Evolutionary conservation across 2,888 invertebrate species (phyloP).

Genomic region (Amblyjoppa fuscipennis): DNA sequence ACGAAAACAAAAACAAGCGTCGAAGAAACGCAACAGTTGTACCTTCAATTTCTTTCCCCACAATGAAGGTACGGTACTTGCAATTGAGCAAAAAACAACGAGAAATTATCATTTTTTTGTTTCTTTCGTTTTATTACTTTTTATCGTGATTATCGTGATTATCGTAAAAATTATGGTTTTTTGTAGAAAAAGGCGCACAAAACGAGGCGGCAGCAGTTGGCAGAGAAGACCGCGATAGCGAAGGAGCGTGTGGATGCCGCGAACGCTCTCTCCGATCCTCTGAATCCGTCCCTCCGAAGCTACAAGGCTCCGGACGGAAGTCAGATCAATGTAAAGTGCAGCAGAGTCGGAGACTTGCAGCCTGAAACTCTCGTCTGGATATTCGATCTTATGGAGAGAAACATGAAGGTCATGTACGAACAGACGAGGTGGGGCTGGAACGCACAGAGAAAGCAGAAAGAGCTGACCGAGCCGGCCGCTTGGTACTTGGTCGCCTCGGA

Average conservation of each 20-base stretch:
- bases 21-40: slow-evolving; percentile 32
- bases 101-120: neutral
- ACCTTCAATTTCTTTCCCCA: slow-evolving; percentile 10
- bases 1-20: slow-evolving; percentile 4
- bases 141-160: too few species aligned
- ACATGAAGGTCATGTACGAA: slow-evolving; percentile 92
- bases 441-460: slow-evolving; percentile 88
- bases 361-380: slow-evolving; percentile 89
- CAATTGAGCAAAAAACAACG: neutral
- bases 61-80: slow-evolving; percentile 63
- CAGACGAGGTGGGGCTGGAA: slow-evolving; percentile 89
- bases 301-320: slow-evolving; percentile 88
- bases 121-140: neutral
- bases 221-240: slow-evolving; percentile 82
- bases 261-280: slow-evolving; percentile 87
- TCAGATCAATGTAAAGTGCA: slow-evolving; percentile 88
- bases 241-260: slow-evolving; percentile 88
- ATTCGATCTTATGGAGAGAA: slow-evolving; percentile 91
- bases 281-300: slow-evolving; percentile 87
- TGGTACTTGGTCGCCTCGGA: slow-evolving; percentile 88
- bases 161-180: neutral
- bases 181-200: slow-evolving; percentile 78
- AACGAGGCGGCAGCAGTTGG: slow-evolving; percentile 79
- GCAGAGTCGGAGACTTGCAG: slow-evolving; percentile 87
- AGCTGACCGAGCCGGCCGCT: slow-evolving; percentile 89